Evolutionary conservation across 2,888 invertebrate genomes (phyloP).

Genomic region (Ametastegia equiseti): DNA sequence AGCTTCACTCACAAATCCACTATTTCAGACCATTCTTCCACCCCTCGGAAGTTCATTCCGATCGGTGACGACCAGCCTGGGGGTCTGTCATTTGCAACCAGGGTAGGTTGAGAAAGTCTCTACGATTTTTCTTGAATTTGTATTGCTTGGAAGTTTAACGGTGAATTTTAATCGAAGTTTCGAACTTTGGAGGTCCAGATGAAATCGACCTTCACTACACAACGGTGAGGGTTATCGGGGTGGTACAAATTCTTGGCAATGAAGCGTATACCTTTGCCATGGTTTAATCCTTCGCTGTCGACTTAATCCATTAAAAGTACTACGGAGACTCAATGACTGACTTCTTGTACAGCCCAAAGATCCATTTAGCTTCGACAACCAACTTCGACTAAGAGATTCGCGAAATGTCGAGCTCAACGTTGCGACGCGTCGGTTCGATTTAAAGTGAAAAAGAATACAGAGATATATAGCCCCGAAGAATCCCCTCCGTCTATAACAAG

Average conservation of each 20-base stretch:
- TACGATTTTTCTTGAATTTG: not conserved
- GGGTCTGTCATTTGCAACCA: not conserved
- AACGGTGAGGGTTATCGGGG: not conserved
- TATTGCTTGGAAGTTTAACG: not conserved
- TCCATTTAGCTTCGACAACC: not conserved
- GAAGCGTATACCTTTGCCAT: slow-evolving; percentile 24
- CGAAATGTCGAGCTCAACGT: not conserved
- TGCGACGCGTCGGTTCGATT: slow-evolving; percentile 26
- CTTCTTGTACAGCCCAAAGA: not conserved
- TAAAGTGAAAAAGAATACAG: not conserved
- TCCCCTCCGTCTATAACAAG: slow-evolving; percentile 15
- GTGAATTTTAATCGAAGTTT: not conserved
- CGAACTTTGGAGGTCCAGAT: not conserved
- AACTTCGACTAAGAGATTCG: not conserved
- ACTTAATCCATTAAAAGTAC: slow-evolving; percentile 12
- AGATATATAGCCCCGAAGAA: not conserved
- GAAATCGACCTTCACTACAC: no score
- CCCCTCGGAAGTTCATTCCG: no score
- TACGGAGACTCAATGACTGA: not conserved
- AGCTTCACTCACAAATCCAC: no score
- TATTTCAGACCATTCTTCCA: no score
- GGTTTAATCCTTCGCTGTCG: not conserved
- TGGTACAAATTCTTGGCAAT: not conserved
- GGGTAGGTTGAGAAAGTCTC: not conserved
- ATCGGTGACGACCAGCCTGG: no score